Base-by-base conservation (phyloP, 1,140 invertebrate species). In the Popillia japonica region DNA sequence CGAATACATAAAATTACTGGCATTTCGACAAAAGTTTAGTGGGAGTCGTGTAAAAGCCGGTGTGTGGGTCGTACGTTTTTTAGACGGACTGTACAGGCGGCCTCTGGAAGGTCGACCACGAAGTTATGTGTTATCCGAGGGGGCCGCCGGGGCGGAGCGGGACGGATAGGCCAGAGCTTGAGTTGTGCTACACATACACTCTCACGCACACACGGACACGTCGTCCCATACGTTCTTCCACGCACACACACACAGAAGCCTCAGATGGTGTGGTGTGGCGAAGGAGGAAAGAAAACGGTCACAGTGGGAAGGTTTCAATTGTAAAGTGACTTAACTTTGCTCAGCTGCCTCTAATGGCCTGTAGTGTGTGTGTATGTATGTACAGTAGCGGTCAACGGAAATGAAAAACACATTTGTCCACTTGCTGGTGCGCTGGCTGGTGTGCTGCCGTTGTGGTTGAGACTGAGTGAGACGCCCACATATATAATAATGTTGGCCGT, bases 311-410 rank as follows among this genome's bases (percentile, higher is more conserved):
- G 61, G 61, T 68, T 68, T 77, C 76, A 77, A 77, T 77, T 77
- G 76, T 77, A 77, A 77, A 77, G 76, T 77, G 76, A 72, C 76
- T 77, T 77, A 77, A 77, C 76, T 77, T 77, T 77, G 68, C 76
- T 77, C 76, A 77, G 76, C 76, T 77, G 76, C 76, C 68, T 72
- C 22, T 23, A 22, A 23, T 68, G 48, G 48, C 48, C 61, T 68
- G 27, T 34, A 34, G 27, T 34, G 27, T 34, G 27, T 34, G 27
- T 34, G 27, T 20, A 23, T 34, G 22, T 68, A 68, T 77, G 76
- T 77, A 77, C 76, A 77, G 76, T 77, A 77, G 76, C 76, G 76
- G 76, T 77, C 76, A 77, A 68, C 76, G 76, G 76, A 77, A 77
- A 77, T 68, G 76, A 77, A 77, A 77, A 77, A 77, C 76, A 77